Evolutionary conservation across 1,140 invertebrate species (phyloP).

Genomic region (Sinella curviseta): DNA sequence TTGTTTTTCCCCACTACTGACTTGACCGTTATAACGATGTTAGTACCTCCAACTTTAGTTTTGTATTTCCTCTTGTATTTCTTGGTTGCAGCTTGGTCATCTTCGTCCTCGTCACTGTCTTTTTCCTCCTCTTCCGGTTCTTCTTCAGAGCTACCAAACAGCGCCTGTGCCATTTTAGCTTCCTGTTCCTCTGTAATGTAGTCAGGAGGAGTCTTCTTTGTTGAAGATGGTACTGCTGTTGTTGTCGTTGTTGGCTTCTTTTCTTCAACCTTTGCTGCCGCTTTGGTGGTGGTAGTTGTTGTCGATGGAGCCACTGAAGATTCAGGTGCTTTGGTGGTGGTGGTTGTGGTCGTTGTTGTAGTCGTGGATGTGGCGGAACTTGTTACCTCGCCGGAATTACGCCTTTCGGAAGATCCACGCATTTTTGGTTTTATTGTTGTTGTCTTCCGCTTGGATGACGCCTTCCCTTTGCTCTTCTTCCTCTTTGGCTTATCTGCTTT

Average conservation of each 20-base stretch:
- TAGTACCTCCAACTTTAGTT: background rate
- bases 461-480: background rate
- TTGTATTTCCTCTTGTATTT: background rate
- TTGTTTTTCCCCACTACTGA: background rate
- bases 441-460: background rate
- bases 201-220: background rate
- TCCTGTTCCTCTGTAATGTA: constrained; percentile 4
- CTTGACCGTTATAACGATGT: background rate
- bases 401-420: background rate
- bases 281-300: background rate
- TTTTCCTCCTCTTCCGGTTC: background rate
- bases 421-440: background rate
- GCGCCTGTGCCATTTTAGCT: background rate
- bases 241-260: background rate
- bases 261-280: background rate
- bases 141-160: constrained; percentile 12
- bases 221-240: background rate
- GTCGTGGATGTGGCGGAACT: background rate
- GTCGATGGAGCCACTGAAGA: background rate
- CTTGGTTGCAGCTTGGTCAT: background rate
- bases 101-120: background rate
- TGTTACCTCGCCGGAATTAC: background rate
- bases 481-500: background rate
- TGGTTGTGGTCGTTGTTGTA: background rate
- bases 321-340: background rate